phyloP scores from a whole-genome alignment of 2,113 vertebrate genomes.

The Danionella cerebrum region DNA sequence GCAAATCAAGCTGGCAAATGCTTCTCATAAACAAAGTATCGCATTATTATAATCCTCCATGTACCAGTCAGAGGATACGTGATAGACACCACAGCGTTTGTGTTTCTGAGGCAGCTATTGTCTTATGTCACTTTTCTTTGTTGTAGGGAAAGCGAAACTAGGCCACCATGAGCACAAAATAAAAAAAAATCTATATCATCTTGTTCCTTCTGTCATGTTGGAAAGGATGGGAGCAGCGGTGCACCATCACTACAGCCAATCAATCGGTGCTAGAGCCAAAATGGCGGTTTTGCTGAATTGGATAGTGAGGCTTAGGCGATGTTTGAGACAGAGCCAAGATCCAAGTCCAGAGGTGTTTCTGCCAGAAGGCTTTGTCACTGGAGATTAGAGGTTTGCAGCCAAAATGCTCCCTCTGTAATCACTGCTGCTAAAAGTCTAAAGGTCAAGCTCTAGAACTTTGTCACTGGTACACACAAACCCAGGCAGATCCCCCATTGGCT shows the following conservation, averaged over 20 bases:
- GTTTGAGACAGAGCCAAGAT: constrained; percentile 10
- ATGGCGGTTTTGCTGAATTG: constrained; percentile 24
- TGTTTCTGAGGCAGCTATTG: neutral
- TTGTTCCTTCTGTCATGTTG: constrained; percentile 50
- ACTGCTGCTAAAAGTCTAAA: constrained; percentile 5
- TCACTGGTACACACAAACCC: neutral
- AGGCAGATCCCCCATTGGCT: constrained; percentile 6
- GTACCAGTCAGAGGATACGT: constrained; percentile 9
- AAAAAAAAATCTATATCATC: constrained; percentile 14
- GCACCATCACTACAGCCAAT: constrained; percentile 37
- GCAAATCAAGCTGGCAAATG: constrained; percentile 21
- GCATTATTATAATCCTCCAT: constrained; percentile 17
- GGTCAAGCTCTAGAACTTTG: constrained; percentile 10
- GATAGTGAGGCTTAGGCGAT: neutral
- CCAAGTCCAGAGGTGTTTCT: neutral
- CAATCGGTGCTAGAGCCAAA: constrained; percentile 42
- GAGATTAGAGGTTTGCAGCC: constrained; percentile 9
- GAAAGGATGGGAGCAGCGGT: constrained; percentile 45
- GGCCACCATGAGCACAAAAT: constrained; percentile 2
- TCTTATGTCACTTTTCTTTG: neutral
- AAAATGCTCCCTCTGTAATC: constrained; percentile 15
- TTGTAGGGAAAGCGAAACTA: neutral
- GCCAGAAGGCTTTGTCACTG: neutral
- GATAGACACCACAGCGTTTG: constrained; percentile 7
- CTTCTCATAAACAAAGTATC: constrained; percentile 18